A percentile compares a stretch with the other conserved stretches of the same genome.
Conservation (phyloP, 2,888 invertebrate genomes). For the Thereva nobilitata region DNA sequence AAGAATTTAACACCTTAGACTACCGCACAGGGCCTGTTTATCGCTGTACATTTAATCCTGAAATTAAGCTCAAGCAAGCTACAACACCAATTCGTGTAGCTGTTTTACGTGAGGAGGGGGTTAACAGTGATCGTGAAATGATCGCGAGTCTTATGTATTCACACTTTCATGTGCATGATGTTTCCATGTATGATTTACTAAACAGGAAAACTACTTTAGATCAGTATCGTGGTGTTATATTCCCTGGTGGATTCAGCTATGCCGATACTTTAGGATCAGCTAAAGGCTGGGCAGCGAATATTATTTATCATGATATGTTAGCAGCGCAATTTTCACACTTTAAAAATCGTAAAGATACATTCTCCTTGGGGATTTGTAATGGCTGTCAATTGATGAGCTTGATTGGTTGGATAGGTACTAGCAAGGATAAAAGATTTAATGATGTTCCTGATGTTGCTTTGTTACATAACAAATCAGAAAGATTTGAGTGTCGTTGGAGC, state of each 20-base stretch:
- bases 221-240: conserved; percentile 84
- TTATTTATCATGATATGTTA: conserved; percentile 78
- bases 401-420: conserved; percentile 83
- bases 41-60: conserved; percentile 71
- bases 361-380: conserved; percentile 97
- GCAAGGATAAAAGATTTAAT: conserved; percentile 47
- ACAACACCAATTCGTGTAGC: conserved; percentile 72
- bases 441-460: conserved; percentile 69
- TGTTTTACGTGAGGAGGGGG: conserved; percentile 91
- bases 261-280: conserved; percentile 96
- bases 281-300: conserved; percentile 96
- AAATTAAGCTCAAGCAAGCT: conserved; percentile 54
- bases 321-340: conserved; percentile 79
- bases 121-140: conserved; percentile 97
- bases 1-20: conserved; percentile 75
- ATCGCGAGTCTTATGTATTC: conserved; percentile 84
- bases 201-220: conserved; percentile 72
- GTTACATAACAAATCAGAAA: conserved; percentile 84
- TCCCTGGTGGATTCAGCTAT: conserved; percentile 98
- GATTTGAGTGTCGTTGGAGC: conserved; percentile 80
- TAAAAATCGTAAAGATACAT: conserved; percentile 75
- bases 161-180: conserved; percentile 90
- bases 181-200: conserved; percentile 90
- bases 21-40: conserved; percentile 74
- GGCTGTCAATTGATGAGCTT: conserved; percentile 96